Evolutionary conservation across 2,113 vertebrate species (phyloP), one percentile per base, ranked within the genome.

Genomic region (Tragelaphus buxtoni): DNA sequence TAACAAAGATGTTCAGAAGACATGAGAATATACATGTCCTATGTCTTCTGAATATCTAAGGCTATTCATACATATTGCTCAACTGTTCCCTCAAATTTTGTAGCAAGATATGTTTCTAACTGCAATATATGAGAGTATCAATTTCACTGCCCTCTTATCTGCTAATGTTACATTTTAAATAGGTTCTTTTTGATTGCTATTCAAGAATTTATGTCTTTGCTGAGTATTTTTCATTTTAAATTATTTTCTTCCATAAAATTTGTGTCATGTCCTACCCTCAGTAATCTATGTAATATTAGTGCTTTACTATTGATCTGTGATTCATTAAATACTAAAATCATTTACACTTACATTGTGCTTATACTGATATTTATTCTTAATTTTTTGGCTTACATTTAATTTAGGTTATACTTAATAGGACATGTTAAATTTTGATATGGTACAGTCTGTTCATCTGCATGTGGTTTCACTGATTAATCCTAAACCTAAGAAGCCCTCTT

Each of bases 51-150:
- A 47, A 17, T 30, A 47, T 77, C 74, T 47, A 88, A 76, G 11
- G 83, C 14, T 72, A 60, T 81, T 74, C 45, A 65, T 86, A 42
- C 6, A 47, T 9, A 16, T 47, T 63, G 16, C 13, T 86, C 39
- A 93, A 93, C 2, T 86, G 11, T 56, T 93, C 26, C 16, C 30
- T 95, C 72, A 96, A 86, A 81, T 90, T 90, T 86, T 90, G 53
- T 49, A 61, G 45, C 39, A 90, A 84, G 82, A 72, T 30, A 32
- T 49, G 13, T 86, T 95, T 86, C 45, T 90, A 87, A 74, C 20
- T 30, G 56, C 18, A 90, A 93, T n/a, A 42, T 63, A 28, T 58
- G 24, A 92, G 20, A 53, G 4, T 42, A 32, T 74, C 28, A 82
- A 47, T 90, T 93, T 90, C 10, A 51, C 2, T 80, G 20, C 7